These are phyloP conservation scores for Porites divaricata DNA, from an alignment of 92 coral and sea anemone genomes.

Conservation along the genomic window DNA sequence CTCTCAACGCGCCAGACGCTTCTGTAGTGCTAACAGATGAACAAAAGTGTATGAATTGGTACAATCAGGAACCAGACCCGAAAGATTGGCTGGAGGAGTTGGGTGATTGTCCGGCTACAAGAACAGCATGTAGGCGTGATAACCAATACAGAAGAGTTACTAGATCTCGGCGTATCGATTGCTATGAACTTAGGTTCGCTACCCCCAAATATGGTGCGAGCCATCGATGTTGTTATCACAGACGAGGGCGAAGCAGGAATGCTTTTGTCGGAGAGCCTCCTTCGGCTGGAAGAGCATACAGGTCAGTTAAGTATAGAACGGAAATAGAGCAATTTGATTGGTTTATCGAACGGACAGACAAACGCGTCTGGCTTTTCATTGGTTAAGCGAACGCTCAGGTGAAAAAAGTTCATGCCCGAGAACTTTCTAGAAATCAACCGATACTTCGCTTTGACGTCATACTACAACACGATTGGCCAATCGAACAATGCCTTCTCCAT, in stretches of 20 bases:
- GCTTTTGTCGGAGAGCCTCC: conserved; percentile 48
- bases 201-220: conserved; percentile 27
- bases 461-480: too few species aligned
- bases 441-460: too few species aligned
- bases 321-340: too few species aligned
- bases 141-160: conserved; percentile 25
- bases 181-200: conserved; percentile 39
- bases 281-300: conserved; percentile 59
- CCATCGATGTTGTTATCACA: conserved; percentile 58
- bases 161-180: not conserved
- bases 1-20: conserved; percentile 41
- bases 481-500: too few species aligned
- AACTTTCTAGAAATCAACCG: too few species aligned
- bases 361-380: too few species aligned
- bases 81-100: conserved; percentile 40
- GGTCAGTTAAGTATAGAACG: conserved; percentile 19
- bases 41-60: conserved; percentile 63
- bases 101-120: conserved; percentile 53
- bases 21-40: conserved; percentile 45
- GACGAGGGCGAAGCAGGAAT: conserved; percentile 17
- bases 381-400: too few species aligned
- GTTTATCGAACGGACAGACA: too few species aligned
- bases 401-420: too few species aligned
- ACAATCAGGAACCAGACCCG: conserved; percentile 40
- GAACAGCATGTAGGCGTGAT: not conserved